Evolutionary conservation across 2,888 invertebrate genomes (phyloP).

Genomic region (Protophormia terraenovae): DNA sequence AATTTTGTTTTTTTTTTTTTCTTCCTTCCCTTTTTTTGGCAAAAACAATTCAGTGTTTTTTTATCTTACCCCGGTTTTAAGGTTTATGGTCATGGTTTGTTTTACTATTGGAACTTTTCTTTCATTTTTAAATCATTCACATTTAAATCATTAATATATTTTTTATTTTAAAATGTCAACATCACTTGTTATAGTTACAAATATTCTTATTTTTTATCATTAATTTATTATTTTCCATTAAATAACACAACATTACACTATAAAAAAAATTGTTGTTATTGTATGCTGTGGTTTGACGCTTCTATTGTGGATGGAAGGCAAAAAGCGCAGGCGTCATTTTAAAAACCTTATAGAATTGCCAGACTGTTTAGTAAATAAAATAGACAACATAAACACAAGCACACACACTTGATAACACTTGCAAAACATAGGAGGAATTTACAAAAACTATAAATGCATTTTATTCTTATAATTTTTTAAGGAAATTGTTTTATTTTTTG

Average conservation of each 20-base stretch:
- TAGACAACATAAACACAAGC: not conserved
- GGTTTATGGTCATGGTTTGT: not conserved
- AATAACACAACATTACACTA: not conserved
- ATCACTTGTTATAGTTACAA: no score
- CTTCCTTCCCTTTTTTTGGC: not conserved
- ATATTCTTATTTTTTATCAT: no score
- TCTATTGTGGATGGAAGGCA: not conserved
- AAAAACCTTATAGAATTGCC: conserved; percentile 1
- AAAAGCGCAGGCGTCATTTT: conserved; percentile 56
- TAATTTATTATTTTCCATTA: not conserved
- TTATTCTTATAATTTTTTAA: no score
- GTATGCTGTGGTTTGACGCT: not conserved
- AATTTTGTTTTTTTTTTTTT: not conserved
- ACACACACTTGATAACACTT: not conserved
- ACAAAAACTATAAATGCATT: no score
- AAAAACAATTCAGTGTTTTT: not conserved
- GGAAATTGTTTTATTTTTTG: not conserved
- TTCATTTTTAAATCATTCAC: no score
- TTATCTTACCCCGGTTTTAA: not conserved
- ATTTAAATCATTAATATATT: no score
- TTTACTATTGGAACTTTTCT: no score
- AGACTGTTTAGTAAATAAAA: not conserved
- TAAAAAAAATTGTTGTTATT: not conserved
- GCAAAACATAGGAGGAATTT: no score
- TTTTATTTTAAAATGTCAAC: no score